Base-by-base conservation (phyloP, 2,888 invertebrate genomes). In the Aphodius granarius region DNA sequence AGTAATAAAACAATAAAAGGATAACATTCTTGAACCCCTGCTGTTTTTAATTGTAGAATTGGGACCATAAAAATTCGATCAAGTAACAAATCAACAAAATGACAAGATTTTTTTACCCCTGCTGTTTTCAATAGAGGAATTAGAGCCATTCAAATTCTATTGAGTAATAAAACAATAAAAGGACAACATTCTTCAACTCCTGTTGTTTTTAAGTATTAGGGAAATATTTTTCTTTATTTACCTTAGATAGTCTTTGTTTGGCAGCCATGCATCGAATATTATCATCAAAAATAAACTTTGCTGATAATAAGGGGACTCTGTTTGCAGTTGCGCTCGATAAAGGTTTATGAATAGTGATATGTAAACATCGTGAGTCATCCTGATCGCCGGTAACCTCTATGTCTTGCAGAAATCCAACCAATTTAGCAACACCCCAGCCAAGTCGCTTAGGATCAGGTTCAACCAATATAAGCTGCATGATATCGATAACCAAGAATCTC, bases 261-360 rank as follows among this genome's bases (percentile, higher is more conserved):
- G 99, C 99, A 17, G 99, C 98, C 98, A 99, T 98, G 85, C 98
- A 99, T 23, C 99, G 91, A 81, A 99, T 99, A 85, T 99, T 98
- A 89, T 99, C 99, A 85, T 99, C 99, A 86, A 99, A 99, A 77
- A 98, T 92, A 87, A 99, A 98, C 87, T 95, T 97, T 9, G 97
- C 96, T 3, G 95, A 92, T 6, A 97, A 88, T n/a, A 97, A 87
- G 0, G 96, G 94, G 0, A 94, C 91, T 71, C 94, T 89, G 74
- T 94, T 93, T 20, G 92, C 88, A 0, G 92, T 91, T n/a, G 86
- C 84, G 77, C 89, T 89, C n/a, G 89, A 88, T 73, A 90, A 89
- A 0, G 95, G 95, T 82, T 95, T 93, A 87, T 98, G 97, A 43
- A 98, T 95, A 0, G 97, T 97, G 73, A 99, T 92, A 84, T 98